Conservation (phyloP, 2,113 vertebrate species). For the Ochotona curzoniae region DNA sequence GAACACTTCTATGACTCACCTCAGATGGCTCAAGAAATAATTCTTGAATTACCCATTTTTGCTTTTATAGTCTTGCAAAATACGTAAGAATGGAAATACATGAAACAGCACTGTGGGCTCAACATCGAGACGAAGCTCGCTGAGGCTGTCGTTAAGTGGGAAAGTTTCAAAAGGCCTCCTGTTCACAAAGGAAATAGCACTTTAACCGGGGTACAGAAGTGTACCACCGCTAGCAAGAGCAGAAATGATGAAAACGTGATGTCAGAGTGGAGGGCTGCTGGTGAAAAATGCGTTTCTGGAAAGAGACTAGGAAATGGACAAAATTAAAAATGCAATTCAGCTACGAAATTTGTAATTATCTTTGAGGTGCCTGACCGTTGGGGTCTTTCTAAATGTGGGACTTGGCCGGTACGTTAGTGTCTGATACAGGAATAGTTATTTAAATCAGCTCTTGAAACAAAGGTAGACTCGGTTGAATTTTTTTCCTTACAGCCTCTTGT, state of each 20-base stretch:
- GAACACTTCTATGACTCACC: background rate
- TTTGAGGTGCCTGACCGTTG: background rate
- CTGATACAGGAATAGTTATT: slow-evolving; percentile 16
- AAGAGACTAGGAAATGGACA: slow-evolving; percentile 6
- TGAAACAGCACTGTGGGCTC: background rate
- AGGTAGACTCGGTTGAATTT: background rate
- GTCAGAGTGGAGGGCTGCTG: background rate
- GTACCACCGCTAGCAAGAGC: background rate
- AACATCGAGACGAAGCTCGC: background rate
- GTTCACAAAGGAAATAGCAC: slow-evolving; percentile 52
- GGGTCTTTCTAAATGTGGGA: background rate
- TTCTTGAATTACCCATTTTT: background rate
- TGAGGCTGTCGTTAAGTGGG: background rate
- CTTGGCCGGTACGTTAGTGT: background rate
- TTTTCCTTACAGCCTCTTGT: slow-evolving; percentile 31
- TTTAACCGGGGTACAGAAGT: background rate
- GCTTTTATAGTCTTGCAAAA: background rate
- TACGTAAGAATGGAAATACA: background rate
- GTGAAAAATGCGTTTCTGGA: background rate
- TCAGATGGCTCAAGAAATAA: slow-evolving; percentile 22
- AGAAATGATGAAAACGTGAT: no score
- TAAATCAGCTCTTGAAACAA: background rate
- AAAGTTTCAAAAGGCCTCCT: slow-evolving; percentile 9
- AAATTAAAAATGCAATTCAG: slow-evolving; percentile 8
- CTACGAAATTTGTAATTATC: slow-evolving; percentile 13